phyloP scores from a whole-genome alignment of 35 echinoderm and acorn worm species.

The Hemicentrotus pulcherrimus region DNA sequence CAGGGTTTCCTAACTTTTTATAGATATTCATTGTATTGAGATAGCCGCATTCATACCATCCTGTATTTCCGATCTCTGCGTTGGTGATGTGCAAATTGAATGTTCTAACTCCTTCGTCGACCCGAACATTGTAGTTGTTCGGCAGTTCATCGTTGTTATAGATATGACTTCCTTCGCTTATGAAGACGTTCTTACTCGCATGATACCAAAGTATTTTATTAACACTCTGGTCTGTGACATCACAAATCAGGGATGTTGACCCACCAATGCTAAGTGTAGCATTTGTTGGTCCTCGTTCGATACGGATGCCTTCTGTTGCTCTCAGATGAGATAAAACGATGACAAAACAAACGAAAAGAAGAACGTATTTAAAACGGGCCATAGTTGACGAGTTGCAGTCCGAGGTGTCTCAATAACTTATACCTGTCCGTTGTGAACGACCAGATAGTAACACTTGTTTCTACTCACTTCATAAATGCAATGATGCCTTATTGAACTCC shows the following conservation, averaged over 20 bases:
- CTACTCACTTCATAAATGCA: neutral
- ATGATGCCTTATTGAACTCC: neutral
- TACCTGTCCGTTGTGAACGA: neutral
- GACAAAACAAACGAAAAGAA: neutral
- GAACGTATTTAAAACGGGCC: neutral
- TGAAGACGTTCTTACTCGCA: neutral
- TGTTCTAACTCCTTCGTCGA: neutral
- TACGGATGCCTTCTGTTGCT: neutral
- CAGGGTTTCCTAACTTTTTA: neutral
- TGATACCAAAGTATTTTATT: neutral
- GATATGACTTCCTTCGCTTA: constrained; percentile 7
- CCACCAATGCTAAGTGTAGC: neutral
- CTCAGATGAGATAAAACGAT: neutral
- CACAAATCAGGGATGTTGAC: neutral
- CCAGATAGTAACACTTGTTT: neutral
- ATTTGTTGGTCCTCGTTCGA: constrained; percentile 1
- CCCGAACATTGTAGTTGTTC: neutral
- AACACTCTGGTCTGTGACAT: neutral
- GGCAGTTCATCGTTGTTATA: neutral
- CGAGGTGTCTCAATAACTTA: neutral
- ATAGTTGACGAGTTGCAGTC: neutral
- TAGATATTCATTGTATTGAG: neutral
- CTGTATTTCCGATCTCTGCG: neutral
- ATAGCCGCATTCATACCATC: constrained; percentile 14
- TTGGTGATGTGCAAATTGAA: neutral